Evolutionary conservation across 1,140 invertebrate species (phyloP), one percentile per base, ranked within the genome.

Genomic region (Pseudomyrmex gracilis): DNA sequence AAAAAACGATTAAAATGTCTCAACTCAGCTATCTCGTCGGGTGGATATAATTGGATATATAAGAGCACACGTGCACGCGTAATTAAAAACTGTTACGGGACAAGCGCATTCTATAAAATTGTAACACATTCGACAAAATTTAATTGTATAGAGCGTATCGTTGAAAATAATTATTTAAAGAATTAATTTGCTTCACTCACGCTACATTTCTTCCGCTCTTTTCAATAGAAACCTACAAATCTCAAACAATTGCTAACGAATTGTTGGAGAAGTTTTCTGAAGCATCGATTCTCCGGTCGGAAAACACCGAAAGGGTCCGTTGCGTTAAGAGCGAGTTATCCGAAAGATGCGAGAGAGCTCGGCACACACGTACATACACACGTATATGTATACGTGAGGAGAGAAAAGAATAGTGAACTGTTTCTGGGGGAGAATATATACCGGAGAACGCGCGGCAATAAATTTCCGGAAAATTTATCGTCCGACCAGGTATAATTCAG

Each of bases 391-490:
- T 7, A 34, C 34, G 24, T 12, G 47, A 20, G 20, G 1, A 10
- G 51, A 58, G 17, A 15, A 47, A 43, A 43, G 7, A 7, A 34
- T 34, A 34, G 34, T 34, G 34, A 55, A 34, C 51, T 49, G 5
- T 58, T 57, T 58, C 73, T 51, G 45, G 45, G 43, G 51, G 20
- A 68, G 74, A 43, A 15, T 34, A 34, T 34, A 34, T 68, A 34
- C 12, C 17, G 43, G 43, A 22, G 53, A 34, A n/a, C 24, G 20
- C 76, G 34, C 51, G 34, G 53, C 45, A 53, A 71, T 80, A 80
- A 80, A 80, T 80, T 80, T 34, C 76, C 53, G n/a, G 76, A 80
- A 71, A 80, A 80, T 80, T 80, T 80, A 80, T 80, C 20, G 66
- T 58, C 45, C 76, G 51, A 24, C 76, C 76, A 34, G 68, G 66